Conservation (phyloP, 2,888 invertebrate species). For the Epiblema foenella region DNA sequence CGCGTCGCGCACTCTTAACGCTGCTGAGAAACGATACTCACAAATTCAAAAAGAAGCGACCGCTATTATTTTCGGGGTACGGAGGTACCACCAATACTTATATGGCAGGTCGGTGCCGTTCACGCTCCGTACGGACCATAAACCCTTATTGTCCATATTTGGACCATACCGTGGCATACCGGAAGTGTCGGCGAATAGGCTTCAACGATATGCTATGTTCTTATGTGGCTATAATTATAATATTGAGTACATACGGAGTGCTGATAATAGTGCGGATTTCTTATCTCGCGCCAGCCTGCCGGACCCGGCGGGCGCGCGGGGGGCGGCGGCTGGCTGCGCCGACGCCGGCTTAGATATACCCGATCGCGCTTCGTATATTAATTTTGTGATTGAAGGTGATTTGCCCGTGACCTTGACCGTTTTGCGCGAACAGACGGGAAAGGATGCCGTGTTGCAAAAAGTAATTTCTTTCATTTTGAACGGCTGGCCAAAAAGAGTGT, state of each 20-base stretch:
- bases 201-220: not conserved
- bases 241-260: slow-evolving; percentile 16
- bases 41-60: too few species aligned
- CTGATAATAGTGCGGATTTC: slow-evolving; percentile 11
- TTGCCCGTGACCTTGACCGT: slow-evolving; percentile 19
- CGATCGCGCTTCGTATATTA: slow-evolving; percentile 23
- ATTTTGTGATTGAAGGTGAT: slow-evolving; percentile 16
- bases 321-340: not conserved
- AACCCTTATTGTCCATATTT: too few species aligned
- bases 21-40: too few species aligned
- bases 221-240: slow-evolving; percentile 1
- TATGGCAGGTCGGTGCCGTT: too few species aligned
- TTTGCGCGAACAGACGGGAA: slow-evolving; percentile 1
- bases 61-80: too few species aligned
- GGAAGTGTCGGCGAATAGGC: not conserved
- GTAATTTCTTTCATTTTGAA: not conserved
- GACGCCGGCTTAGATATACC: not conserved
- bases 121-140: too few species aligned
- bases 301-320: not conserved
- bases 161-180: too few species aligned
- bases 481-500: slow-evolving; percentile 22
- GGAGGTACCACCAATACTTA: too few species aligned
- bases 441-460: not conserved
- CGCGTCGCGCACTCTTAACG: too few species aligned
- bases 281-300: slow-evolving; percentile 8